Percentiles rank a stretch among this genome's conserved stretches.
These are phyloP conservation scores for Coreius guichenoti DNA, from an alignment of 2,797 vertebrate species.

Conservation along the genomic window DNA sequence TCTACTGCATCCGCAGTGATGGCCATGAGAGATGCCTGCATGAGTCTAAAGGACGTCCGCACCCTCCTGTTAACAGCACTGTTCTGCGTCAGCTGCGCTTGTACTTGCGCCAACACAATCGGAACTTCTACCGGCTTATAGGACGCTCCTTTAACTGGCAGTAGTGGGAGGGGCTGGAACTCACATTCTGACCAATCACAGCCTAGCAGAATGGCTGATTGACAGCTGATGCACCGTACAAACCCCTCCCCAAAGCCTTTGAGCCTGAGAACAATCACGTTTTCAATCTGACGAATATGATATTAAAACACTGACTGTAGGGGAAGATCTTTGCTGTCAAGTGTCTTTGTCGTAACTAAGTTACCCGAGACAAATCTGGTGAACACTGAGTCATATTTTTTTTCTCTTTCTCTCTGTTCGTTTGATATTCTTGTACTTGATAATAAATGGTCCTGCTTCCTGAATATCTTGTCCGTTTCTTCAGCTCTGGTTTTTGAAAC, in stretches of 20 bases:
- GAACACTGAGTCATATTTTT: constrained; percentile 66
- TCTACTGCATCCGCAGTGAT: constrained; percentile 93
- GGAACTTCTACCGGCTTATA: constrained; percentile 91
- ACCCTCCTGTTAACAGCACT: constrained; percentile 87
- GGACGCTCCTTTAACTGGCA: constrained; percentile 92
- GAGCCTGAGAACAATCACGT: constrained; percentile 55
- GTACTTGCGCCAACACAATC: constrained; percentile 91
- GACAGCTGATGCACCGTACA: constrained; percentile 5
- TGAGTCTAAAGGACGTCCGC: constrained; percentile 92
- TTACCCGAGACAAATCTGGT: constrained; percentile 71
- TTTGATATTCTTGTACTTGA: constrained; percentile 87
- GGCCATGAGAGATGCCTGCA: constrained; percentile 92
- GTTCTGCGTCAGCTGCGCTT: constrained; percentile 89
- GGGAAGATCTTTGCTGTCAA: constrained; percentile 50
- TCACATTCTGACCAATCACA: constrained; percentile 38
- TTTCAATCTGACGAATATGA: constrained; percentile 63
- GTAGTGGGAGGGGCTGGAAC: constrained; percentile 65
- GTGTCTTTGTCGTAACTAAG: constrained; percentile 71
- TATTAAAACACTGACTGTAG: background rate
- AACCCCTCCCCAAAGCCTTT: no score
- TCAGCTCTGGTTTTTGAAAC: constrained; percentile 7
- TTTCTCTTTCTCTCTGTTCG: constrained; percentile 70
- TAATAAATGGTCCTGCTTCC: constrained; percentile 84
- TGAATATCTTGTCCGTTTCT: constrained; percentile 51
- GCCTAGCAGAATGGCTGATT: constrained; percentile 48